These are phyloP conservation scores for Monodelphis domestica DNA, from an alignment of 2,797 vertebrate species.

Conservation along the genomic window DNA sequence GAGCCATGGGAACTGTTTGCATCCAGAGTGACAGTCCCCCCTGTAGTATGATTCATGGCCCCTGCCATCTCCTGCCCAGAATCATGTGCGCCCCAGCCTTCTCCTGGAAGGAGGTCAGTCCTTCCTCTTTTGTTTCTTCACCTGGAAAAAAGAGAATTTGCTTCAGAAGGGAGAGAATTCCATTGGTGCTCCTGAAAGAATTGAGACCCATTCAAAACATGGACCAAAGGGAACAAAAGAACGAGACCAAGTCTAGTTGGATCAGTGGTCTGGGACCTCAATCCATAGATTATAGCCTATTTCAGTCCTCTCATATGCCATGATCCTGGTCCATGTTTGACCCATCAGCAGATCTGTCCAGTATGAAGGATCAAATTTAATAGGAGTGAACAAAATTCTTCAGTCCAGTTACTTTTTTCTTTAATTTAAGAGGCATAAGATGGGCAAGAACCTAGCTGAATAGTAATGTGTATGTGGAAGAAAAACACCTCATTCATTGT, in stretches of 20 bases:
- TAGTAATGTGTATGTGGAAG: not conserved
- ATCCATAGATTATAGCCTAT: not conserved
- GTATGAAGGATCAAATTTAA: not conserved
- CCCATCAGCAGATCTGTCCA: not conserved
- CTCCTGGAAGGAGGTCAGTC: not conserved
- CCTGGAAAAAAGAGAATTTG: not conserved
- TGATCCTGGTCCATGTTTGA: not conserved
- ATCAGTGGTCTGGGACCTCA: not conserved
- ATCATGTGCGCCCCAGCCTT: not conserved
- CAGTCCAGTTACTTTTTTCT: not conserved
- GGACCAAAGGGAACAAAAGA: not conserved
- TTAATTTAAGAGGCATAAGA: not conserved
- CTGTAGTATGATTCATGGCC: not conserved
- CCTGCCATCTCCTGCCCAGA: not conserved
- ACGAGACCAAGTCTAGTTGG: not conserved
- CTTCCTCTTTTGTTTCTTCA: not conserved
- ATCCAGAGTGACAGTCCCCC: not conserved
- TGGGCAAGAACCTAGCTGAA: not conserved
- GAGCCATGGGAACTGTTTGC: not conserved
- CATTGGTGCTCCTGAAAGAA: not conserved
- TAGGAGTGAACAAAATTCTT: not conserved
- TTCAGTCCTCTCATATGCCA: not conserved
- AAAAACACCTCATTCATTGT: not conserved
- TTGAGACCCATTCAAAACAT: not conserved
- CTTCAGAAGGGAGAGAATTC: not conserved